Evolutionary conservation across 1,140 invertebrate species (phyloP).

Genomic region (Chrysomallon squamiferum): DNA sequence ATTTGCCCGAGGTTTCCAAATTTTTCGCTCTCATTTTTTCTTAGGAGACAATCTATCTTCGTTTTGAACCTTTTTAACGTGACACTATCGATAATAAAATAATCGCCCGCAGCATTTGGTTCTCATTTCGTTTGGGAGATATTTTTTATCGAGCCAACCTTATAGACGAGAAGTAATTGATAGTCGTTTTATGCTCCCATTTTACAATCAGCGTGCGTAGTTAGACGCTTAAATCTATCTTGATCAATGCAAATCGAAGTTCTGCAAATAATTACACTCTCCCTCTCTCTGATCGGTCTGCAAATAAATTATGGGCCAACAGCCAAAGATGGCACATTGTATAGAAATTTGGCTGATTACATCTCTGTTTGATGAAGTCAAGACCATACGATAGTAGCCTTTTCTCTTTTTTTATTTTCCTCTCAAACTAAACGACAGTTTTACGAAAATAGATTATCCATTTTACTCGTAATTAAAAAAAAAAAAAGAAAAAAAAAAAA

Average conservation of each 20-base stretch:
- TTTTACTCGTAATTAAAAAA: too few species aligned
- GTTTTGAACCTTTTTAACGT: slow-evolving; percentile 22
- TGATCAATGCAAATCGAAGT: background rate
- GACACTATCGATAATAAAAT: slow-evolving; percentile 27
- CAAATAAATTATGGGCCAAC: slow-evolving; percentile 8
- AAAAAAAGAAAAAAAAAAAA: too few species aligned
- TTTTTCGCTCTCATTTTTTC: slow-evolving; percentile 2
- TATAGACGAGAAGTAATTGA: slow-evolving; percentile 12
- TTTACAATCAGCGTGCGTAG: background rate
- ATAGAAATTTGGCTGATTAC: too few species aligned
- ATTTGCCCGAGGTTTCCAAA: background rate
- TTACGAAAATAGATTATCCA: too few species aligned
- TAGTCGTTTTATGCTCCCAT: slow-evolving; percentile 17
- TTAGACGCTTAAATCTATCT: background rate
- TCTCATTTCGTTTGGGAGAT: slow-evolving; percentile 13
- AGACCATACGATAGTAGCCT: too few species aligned
- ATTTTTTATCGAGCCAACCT: slow-evolving; percentile 15
- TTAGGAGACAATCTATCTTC: slow-evolving; percentile 14
- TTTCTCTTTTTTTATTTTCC: too few species aligned
- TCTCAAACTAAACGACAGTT: too few species aligned
- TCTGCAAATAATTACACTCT: slow-evolving; percentile 3
- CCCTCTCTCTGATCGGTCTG: background rate
- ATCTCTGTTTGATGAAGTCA: too few species aligned
- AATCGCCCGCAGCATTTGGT: slow-evolving; percentile 11
- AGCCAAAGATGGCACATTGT: background rate